phyloP scores from a whole-genome alignment of 2,113 vertebrate species.

The Laticauda laticaudata region DNA sequence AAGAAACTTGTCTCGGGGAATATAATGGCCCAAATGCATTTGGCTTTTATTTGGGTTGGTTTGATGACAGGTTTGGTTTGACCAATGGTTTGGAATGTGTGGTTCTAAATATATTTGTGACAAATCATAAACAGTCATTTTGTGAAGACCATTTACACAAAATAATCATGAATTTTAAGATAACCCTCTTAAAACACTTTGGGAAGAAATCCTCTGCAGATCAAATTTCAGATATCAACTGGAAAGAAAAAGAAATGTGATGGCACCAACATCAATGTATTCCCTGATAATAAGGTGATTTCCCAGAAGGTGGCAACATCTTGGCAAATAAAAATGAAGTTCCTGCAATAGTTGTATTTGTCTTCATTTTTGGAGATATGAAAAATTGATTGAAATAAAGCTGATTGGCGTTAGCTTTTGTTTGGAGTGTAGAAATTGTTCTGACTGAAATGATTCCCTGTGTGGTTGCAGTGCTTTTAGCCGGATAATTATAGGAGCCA shows the following conservation, averaged over 20 bases:
- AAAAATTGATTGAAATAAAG: background rate
- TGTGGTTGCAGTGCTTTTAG: background rate
- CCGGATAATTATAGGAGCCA: background rate
- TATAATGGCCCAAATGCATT: background rate
- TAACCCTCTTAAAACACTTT: background rate
- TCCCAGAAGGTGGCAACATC: constrained; percentile 21
- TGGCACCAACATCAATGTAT: background rate
- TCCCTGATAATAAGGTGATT: background rate
- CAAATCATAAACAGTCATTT: background rate
- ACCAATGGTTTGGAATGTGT: background rate
- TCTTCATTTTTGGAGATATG: background rate
- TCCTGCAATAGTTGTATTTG: background rate
- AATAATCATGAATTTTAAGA: background rate
- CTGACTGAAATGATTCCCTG: background rate
- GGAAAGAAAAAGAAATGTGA: background rate
- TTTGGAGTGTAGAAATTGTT: background rate
- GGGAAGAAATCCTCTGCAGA: background rate
- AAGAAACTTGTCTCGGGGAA: background rate
- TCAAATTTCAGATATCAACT: background rate
- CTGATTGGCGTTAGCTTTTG: background rate
- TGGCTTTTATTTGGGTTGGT: background rate
- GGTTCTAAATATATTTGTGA: background rate
- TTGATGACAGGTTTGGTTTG: background rate
- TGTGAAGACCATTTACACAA: background rate
- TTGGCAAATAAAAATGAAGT: background rate